Percentiles rank a stretch among this genome's conserved stretches.
Conservation (phyloP, 2,113 vertebrate species). For the Mobula birostris region DNA sequence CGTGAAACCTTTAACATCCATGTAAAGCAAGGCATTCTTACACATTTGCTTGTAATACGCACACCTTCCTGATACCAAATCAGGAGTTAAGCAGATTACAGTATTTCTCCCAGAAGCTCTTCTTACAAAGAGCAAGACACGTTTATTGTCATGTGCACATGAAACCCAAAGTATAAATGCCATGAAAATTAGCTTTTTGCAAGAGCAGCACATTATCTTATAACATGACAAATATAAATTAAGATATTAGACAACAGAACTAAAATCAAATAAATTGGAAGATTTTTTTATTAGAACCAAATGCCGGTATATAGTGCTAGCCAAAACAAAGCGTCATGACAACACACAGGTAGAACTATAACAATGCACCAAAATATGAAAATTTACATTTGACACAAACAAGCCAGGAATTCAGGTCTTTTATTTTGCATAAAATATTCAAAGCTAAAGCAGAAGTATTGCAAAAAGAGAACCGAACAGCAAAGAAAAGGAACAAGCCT, state of each 20-base stretch:
- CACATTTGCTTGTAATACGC: background rate
- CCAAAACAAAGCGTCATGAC: background rate
- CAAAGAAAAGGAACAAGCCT: too few relatives aligned
- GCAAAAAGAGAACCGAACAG: too few relatives aligned
- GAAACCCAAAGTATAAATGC: too few relatives aligned
- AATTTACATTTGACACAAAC: background rate
- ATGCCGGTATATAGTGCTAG: background rate
- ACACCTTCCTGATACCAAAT: background rate
- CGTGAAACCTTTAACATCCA: too few relatives aligned
- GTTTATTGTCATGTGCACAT: too few relatives aligned
- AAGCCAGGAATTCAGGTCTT: background rate
- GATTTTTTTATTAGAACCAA: background rate
- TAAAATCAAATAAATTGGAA: too few relatives aligned
- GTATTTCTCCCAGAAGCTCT: background rate
- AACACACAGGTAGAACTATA: background rate
- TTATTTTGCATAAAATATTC: background rate
- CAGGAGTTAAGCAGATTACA: background rate
- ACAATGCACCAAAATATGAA: background rate
- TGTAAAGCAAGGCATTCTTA: background rate
- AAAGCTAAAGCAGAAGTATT: too few relatives aligned
- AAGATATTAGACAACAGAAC: too few relatives aligned
- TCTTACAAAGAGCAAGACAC: background rate
- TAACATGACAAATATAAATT: too few relatives aligned
- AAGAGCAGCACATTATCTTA: too few relatives aligned
- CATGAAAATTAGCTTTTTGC: too few relatives aligned